Conservation (phyloP, 2,888 invertebrate genomes). For the Blera fallax region DNA sequence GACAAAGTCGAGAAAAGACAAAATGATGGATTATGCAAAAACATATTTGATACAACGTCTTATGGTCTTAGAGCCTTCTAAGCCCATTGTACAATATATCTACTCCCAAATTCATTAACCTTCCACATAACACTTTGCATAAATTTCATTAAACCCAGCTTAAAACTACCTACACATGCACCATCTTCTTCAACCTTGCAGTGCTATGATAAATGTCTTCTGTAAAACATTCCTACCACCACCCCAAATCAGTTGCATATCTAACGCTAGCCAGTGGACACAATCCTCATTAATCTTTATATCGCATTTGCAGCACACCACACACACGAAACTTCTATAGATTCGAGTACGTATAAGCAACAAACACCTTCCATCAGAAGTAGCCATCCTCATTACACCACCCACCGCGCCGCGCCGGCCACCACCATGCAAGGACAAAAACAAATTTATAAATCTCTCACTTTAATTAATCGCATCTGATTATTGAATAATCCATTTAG, state of each 20-base stretch:
- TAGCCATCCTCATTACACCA: not conserved
- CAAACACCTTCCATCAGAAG: conserved; percentile 12
- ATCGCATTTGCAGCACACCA: conserved; percentile 24
- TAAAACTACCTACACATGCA: not conserved
- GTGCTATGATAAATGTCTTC: conserved; percentile 20
- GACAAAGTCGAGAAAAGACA: no score
- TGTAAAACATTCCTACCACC: conserved; percentile 1
- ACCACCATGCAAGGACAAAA: conserved; percentile 24
- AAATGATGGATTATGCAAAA: no score
- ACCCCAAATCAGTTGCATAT: conserved; percentile 1
- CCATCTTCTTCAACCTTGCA: not conserved
- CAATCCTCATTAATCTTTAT: conserved; percentile 61
- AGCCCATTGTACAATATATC: not conserved
- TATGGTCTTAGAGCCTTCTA: not conserved
- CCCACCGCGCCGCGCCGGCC: not conserved
- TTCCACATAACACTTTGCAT: not conserved
- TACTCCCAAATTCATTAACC: not conserved
- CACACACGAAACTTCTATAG: not conserved
- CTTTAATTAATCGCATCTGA: conserved; percentile 67
- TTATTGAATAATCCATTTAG: conserved; percentile 65
- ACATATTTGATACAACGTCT: not conserved
- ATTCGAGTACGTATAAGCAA: not conserved
- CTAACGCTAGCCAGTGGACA: conserved; percentile 24
- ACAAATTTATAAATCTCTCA: conserved; percentile 54
- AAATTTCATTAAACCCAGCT: conserved; percentile 2